A percentile compares a stretch with the other conserved stretches of the same genome.
These are phyloP conservation scores for Struthidea cinerea DNA, from an alignment of 2,113 vertebrate genomes.

Conservation along the genomic window DNA sequence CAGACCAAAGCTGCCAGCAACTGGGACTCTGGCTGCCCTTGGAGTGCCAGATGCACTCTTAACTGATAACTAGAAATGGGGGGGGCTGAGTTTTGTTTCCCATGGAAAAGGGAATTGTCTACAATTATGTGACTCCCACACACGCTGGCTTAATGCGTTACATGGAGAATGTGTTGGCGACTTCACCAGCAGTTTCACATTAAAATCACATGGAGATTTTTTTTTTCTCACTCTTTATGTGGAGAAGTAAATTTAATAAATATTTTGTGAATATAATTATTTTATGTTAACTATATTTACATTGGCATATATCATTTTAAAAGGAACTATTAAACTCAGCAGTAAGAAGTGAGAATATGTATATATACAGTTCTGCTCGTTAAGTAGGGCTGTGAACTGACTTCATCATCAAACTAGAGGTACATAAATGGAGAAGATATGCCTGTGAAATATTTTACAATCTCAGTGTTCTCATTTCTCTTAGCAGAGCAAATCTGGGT, in stretches of 20 bases:
- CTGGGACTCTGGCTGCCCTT: background rate
- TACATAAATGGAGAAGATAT: background rate
- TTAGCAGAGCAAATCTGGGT: background rate
- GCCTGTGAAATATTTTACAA: background rate
- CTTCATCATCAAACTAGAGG: background rate
- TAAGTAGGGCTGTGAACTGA: background rate
- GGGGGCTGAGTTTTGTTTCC: background rate
- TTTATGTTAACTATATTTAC: constrained; percentile 23
- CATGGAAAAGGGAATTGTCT: background rate
- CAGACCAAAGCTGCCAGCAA: background rate
- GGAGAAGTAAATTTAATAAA: constrained; percentile 7
- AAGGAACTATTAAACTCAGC: background rate
- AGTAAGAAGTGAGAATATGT: background rate
- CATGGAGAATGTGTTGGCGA: background rate
- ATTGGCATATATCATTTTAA: background rate
- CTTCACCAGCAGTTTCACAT: background rate
- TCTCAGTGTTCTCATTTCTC: background rate
- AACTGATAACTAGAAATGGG: background rate
- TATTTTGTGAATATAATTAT: constrained; percentile 3
- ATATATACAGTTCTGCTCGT: background rate
- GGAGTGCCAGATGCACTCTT: background rate
- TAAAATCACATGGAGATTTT: constrained; percentile 1
- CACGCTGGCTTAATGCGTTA: background rate
- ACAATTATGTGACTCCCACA: constrained; percentile 22
- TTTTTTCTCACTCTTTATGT: background rate